Evolutionary conservation across 1,140 invertebrate species (phyloP).

Genomic region (Tribolium madens): DNA sequence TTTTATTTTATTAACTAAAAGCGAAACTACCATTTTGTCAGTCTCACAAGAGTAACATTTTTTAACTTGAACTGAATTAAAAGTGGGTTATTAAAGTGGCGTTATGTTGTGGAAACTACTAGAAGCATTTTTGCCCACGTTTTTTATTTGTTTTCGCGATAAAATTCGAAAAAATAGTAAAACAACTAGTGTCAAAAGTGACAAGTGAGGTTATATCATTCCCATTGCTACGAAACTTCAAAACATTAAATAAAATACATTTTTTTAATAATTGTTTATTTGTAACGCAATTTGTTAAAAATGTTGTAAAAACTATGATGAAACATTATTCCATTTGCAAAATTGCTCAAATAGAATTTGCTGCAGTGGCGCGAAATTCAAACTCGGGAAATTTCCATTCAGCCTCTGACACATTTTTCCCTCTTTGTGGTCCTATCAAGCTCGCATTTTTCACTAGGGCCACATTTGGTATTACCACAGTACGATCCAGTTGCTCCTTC

Average conservation of each 20-base stretch:
- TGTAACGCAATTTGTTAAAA: too few species aligned
- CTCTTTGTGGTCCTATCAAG: conserved; percentile 74
- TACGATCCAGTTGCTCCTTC: conserved; percentile 70
- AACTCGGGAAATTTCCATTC: conserved; percentile 47
- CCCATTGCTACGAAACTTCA: background rate
- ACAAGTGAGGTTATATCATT: background rate
- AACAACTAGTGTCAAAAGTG: background rate
- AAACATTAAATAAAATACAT: background rate
- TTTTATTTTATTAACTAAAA: conserved; percentile 64
- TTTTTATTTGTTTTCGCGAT: background rate
- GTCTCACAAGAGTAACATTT: background rate
- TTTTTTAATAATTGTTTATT: background rate
- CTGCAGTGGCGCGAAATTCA: conserved; percentile 8
- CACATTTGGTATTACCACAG: conserved; percentile 78
- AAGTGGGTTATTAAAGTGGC: background rate
- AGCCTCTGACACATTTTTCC: conserved; percentile 74
- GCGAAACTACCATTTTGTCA: conserved; percentile 53
- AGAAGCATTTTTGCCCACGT: background rate
- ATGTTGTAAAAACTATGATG: too few species aligned
- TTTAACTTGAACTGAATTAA: background rate
- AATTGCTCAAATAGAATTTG: background rate
- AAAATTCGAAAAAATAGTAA: background rate
- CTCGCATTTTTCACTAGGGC: conserved; percentile 75
- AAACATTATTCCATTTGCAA: too few species aligned
- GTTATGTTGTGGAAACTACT: background rate